Evolutionary conservation across 2,888 invertebrate species (phyloP).

Genomic region (Catocala fraxini): DNA sequence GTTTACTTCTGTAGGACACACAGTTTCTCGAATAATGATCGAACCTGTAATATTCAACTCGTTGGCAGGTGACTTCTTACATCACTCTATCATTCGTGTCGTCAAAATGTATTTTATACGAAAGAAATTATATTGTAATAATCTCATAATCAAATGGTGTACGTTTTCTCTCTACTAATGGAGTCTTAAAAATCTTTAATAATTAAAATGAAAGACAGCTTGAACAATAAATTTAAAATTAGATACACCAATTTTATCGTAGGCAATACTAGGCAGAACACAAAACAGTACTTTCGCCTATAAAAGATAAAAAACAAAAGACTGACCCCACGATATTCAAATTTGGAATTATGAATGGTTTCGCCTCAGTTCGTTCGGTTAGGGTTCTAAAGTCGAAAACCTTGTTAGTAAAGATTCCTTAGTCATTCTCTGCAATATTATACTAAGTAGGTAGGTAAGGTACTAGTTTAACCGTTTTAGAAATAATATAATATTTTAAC

Average conservation of each 20-base stretch:
- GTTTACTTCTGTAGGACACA: too few relatives aligned
- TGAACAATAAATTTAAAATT: constrained; percentile 34
- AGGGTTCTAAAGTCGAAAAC: constrained; percentile 48
- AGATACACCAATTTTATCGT: constrained; percentile 36
- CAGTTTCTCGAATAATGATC: too few relatives aligned
- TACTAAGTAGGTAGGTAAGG: too few relatives aligned
- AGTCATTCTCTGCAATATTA: not conserved
- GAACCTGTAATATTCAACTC: too few relatives aligned
- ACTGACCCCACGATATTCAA: constrained; percentile 75
- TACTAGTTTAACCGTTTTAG: too few relatives aligned
- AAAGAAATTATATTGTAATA: too few relatives aligned
- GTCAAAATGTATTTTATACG: too few relatives aligned
- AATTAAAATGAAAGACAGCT: constrained; percentile 42
- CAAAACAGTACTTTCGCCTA: constrained; percentile 46
- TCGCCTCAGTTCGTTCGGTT: constrained; percentile 51
- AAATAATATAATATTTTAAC: too few relatives aligned
- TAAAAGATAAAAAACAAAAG: constrained; percentile 50
- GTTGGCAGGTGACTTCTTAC: too few relatives aligned
- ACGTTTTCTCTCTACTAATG: too few relatives aligned
- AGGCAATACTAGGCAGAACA: constrained; percentile 36
- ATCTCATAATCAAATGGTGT: too few relatives aligned
- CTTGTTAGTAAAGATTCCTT: constrained; percentile 24
- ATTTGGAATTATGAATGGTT: constrained; percentile 79
- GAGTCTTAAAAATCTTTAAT: constrained; percentile 20
- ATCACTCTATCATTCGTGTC: too few relatives aligned